Conservation (phyloP, 2,888 invertebrate species). For the Subacronicta megacephala region DNA sequence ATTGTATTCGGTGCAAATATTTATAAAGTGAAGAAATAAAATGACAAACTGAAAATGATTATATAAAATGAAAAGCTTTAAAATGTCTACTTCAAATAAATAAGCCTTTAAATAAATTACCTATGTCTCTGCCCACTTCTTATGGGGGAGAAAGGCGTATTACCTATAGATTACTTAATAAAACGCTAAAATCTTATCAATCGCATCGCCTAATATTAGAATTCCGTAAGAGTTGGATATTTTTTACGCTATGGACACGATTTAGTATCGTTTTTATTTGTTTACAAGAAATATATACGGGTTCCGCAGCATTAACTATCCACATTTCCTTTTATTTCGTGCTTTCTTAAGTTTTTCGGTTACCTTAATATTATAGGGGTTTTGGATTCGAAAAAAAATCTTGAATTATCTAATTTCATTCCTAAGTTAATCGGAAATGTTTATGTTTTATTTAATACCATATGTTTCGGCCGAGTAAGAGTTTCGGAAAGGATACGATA, state of each 20-base stretch:
- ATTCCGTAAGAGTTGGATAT: slow-evolving; percentile 60
- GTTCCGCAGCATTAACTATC: slow-evolving; percentile 58
- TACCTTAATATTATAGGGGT: slow-evolving; percentile 43
- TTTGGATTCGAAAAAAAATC: slow-evolving; percentile 25
- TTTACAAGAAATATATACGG: slow-evolving; percentile 67
- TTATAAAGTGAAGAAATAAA: too few relatives aligned
- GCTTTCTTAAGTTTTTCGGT: slow-evolving; percentile 32
- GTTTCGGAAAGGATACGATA: too few relatives aligned
- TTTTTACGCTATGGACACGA: slow-evolving; percentile 66
- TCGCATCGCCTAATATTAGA: slow-evolving; percentile 46
- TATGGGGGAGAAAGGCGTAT: too few relatives aligned
- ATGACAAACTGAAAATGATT: too few relatives aligned
- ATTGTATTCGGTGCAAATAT: too few relatives aligned
- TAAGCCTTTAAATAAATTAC: too few relatives aligned
- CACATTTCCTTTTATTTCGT: slow-evolving; percentile 48
- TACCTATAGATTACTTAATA: background rate
- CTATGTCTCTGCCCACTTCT: too few relatives aligned
- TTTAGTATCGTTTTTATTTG: slow-evolving; percentile 71
- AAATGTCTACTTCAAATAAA: too few relatives aligned
- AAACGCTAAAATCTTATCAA: slow-evolving; percentile 37
- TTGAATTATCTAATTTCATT: slow-evolving; percentile 38
- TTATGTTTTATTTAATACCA: too few relatives aligned
- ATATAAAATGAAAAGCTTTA: too few relatives aligned
- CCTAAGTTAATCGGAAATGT: slow-evolving; percentile 6
- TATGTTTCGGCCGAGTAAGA: too few relatives aligned